Percentiles rank a stretch among this genome's conserved stretches.
These are phyloP conservation scores for Helarctos malayanus DNA, from an alignment of 2,797 vertebrate species.

Conservation along the genomic window DNA sequence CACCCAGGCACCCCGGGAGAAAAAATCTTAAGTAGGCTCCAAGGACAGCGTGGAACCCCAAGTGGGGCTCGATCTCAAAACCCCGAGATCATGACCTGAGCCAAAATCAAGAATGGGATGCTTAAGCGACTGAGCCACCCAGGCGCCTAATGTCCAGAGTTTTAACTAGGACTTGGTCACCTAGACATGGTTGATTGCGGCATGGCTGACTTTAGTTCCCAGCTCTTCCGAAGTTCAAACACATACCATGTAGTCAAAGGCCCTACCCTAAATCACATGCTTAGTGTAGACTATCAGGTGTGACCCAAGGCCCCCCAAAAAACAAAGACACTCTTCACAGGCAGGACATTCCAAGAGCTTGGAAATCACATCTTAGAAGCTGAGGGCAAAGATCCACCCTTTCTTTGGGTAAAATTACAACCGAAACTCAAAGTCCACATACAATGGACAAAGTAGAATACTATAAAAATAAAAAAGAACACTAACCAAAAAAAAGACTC, in stretches of 20 bases:
- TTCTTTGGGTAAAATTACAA: background rate
- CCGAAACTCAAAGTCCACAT: constrained; percentile 6
- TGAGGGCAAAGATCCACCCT: background rate
- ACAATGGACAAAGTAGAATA: background rate
- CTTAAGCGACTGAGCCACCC: background rate
- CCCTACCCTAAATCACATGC: background rate
- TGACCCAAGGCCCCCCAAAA: background rate
- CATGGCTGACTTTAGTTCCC: background rate
- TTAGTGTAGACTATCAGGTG: background rate
- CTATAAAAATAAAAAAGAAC: background rate
- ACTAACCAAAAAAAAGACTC: background rate
- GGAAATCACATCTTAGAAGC: background rate
- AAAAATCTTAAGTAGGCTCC: background rate
- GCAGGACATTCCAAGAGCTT: background rate
- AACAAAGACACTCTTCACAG: background rate
- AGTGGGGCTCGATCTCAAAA: background rate
- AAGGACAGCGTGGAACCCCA: background rate
- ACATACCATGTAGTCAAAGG: background rate
- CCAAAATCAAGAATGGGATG: background rate
- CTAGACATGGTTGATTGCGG: background rate
- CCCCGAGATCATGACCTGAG: background rate
- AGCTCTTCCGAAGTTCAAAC: background rate
- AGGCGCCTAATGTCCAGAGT: background rate
- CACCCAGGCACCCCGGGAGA: background rate
- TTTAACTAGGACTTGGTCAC: background rate